Evolutionary conservation across 2,888 invertebrate genomes (phyloP).

Genomic region (Lumbricus terrestris): DNA sequence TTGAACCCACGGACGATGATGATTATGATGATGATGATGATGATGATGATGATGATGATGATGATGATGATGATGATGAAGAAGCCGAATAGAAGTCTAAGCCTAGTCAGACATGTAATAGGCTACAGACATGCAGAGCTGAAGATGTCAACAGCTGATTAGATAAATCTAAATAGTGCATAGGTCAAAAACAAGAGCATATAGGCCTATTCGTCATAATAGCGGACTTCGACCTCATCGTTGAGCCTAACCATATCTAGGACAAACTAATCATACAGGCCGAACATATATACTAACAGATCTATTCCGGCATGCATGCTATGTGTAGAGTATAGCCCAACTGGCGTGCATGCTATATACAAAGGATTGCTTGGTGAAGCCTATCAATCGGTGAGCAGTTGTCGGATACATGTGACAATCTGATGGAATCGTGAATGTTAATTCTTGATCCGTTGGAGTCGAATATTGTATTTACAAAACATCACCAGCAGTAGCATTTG

Average conservation of each 20-base stretch:
- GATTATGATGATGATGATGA: too few species aligned
- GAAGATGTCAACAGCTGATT: neutral
- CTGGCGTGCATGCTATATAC: neutral
- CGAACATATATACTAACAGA: neutral
- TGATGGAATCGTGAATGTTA: neutral
- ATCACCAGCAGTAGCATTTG: neutral
- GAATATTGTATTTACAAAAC: neutral
- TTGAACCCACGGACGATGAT: too few species aligned
- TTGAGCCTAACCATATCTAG: neutral
- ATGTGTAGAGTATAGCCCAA: neutral
- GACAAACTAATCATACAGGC: neutral
- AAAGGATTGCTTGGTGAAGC: neutral
- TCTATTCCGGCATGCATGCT: neutral
- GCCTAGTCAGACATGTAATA: neutral
- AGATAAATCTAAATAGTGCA: neutral
- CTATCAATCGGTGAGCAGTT: neutral
- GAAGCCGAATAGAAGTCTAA: neutral
- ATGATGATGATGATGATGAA: too few species aligned
- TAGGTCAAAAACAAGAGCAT: neutral
- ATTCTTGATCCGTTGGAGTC: neutral
- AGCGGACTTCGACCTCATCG: neutral
- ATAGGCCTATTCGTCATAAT: neutral
- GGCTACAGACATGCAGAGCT: neutral
- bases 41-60: too few species aligned
- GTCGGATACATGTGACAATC: neutral